A percentile compares a stretch with the other conserved stretches of the same genome.
These are phyloP conservation scores for Alloscopus bannaensis DNA, from an alignment of 2,888 invertebrate genomes.

Conservation along the genomic window DNA sequence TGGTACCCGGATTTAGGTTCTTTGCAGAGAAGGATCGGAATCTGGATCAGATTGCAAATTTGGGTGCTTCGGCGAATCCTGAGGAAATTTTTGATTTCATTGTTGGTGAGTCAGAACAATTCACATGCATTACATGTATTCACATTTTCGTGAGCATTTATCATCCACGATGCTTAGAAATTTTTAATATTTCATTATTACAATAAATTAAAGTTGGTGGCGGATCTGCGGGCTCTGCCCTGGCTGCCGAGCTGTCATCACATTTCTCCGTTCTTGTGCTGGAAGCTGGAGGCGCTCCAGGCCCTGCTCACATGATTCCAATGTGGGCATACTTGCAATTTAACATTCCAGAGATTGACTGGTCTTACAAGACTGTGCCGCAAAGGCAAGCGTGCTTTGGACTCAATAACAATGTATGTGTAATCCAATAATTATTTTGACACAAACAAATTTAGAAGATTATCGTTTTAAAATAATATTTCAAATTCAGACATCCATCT, in stretches of 20 bases:
- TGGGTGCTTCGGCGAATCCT: conserved; percentile 48
- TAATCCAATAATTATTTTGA: neutral
- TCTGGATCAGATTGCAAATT: conserved; percentile 57
- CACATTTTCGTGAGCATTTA: neutral
- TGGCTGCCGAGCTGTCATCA: conserved; percentile 59
- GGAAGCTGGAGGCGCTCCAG: conserved; percentile 54
- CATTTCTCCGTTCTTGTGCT: conserved; percentile 56
- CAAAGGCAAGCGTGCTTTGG: conserved; percentile 61
- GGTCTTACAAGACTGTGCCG: conserved; percentile 55
- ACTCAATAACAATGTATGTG: conserved; percentile 58
- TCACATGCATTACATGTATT: neutral
- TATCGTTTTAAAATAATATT: too few relatives aligned
- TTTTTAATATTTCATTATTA: neutral
- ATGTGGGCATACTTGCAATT: conserved; percentile 59
- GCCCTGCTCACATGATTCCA: conserved; percentile 50
- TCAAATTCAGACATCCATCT: conserved; percentile 34
- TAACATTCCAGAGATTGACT: conserved; percentile 61
- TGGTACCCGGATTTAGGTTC: conserved; percentile 52
- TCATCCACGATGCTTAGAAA: neutral
- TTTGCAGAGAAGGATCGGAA: conserved; percentile 58
- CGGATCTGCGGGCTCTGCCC: conserved; percentile 62
- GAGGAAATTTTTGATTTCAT: conserved; percentile 65
- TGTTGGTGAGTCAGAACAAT: conserved; percentile 48
- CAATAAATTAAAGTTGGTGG: conserved; percentile 60
- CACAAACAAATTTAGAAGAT: neutral